Evolutionary conservation across 1,140 invertebrate species (phyloP).

Genomic region (Zaprionus capensis): DNA sequence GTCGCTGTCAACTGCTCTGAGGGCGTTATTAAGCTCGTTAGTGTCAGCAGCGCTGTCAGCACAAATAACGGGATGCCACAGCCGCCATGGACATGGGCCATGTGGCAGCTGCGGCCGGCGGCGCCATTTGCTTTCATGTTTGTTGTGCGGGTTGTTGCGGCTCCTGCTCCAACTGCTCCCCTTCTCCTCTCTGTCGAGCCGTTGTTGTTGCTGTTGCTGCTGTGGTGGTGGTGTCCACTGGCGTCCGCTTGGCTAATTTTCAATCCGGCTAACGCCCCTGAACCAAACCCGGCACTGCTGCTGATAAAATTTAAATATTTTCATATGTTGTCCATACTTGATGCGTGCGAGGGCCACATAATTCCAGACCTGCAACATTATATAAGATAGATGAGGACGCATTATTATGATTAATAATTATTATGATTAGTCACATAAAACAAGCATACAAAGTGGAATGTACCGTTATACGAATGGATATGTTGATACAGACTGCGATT

Average conservation of each 20-base stretch:
- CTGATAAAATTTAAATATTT: conserved; percentile 72
- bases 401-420: conserved; percentile 26
- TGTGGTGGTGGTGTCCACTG: not conserved
- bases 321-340: conserved; percentile 75
- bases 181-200: not conserved
- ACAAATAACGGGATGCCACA: conserved; percentile 73
- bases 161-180: not conserved
- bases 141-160: conserved; percentile 35
- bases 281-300: conserved; percentile 25
- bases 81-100: conserved; percentile 50
- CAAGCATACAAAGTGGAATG: not conserved
- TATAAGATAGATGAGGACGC: conserved; percentile 12
- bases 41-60: conserved; percentile 78
- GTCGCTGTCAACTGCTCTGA: conserved; percentile 74
- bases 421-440: not conserved
- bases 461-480: not conserved
- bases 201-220: conserved; percentile 1
- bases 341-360: conserved; percentile 52
- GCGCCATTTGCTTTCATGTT: conserved; percentile 70
- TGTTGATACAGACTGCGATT: no score
- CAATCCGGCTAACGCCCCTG: conserved; percentile 47
- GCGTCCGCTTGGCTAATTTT: conserved; percentile 57
- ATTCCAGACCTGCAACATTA: conserved; percentile 33
- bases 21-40: conserved; percentile 82
- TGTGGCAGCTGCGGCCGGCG: conserved; percentile 60